These are phyloP conservation scores for Arvicanthis niloticus DNA, from an alignment of 2,113 vertebrate species.

Conservation along the genomic window DNA sequence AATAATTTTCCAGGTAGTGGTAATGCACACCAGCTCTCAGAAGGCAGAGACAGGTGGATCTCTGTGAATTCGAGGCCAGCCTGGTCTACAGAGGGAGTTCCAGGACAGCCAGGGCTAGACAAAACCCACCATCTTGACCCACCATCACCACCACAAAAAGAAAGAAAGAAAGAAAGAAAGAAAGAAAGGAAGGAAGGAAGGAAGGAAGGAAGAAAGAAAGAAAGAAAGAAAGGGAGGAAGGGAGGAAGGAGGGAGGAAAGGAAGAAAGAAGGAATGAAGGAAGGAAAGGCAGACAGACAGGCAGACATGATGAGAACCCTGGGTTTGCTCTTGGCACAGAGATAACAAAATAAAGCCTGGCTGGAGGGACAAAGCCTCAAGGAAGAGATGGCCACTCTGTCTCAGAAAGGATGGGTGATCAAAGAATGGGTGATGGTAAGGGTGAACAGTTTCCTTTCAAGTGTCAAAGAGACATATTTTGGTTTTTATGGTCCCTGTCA, in stretches of 20 bases:
- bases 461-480: not conserved
- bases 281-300: not conserved
- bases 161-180: too few relatives aligned
- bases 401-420: not conserved
- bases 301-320: not conserved
- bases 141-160: too few relatives aligned
- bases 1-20: not conserved
- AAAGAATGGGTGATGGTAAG: not conserved
- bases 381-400: not conserved
- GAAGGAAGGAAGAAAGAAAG: too few relatives aligned
- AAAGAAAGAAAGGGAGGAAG: too few relatives aligned
- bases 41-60: not conserved
- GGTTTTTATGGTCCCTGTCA: not conserved
- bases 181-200: too few relatives aligned
- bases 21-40: not conserved
- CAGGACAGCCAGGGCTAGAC: not conserved
- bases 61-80: not conserved
- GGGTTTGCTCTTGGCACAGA: not conserved
- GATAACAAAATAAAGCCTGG: not conserved
- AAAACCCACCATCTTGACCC: not conserved
- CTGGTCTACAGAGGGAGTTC: not conserved
- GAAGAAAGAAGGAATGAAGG: too few relatives aligned
- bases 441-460: not conserved
- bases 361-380: not conserved
- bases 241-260: rapidly evolving